These are phyloP conservation scores for Stomorhina lunata DNA, from an alignment of 2,888 invertebrate genomes.

Conservation along the genomic window DNA sequence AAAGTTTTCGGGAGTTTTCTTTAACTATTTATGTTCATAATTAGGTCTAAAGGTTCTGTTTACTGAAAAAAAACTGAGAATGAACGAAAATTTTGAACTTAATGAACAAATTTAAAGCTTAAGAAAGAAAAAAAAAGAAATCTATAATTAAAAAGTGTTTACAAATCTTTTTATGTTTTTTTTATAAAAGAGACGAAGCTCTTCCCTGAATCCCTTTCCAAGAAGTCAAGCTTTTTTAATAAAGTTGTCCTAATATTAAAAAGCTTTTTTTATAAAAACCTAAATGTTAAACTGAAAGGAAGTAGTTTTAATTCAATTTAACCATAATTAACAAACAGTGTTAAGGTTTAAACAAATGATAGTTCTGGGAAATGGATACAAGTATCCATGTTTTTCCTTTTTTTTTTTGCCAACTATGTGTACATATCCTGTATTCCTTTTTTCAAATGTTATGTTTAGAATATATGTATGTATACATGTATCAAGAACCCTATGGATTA, in stretches of 20 bases:
- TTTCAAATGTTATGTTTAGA: not conserved
- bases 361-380: slow-evolving; percentile 25
- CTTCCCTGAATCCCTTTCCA: not conserved
- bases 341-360: not conserved
- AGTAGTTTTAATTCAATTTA: slow-evolving; percentile 30
- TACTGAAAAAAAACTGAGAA: too few relatives aligned
- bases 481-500: too few relatives aligned
- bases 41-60: too few relatives aligned
- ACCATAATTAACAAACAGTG: not conserved
- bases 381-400: not conserved
- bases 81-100: too few relatives aligned
- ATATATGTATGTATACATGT: not conserved
- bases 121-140: too few relatives aligned
- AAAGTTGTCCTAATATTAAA: slow-evolving; percentile 22
- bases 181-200: too few relatives aligned
- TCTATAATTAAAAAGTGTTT: too few relatives aligned
- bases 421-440: not conserved
- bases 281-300: not conserved
- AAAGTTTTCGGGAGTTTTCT: too few relatives aligned
- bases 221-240: not conserved
- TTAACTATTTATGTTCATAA: too few relatives aligned
- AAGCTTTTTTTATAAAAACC: slow-evolving; percentile 37
- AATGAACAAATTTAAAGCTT: too few relatives aligned
- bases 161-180: too few relatives aligned
- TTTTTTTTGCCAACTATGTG: not conserved